Base-by-base conservation (phyloP, 2,888 invertebrate species). In the Caenorhabditis macrosperma region DNA sequence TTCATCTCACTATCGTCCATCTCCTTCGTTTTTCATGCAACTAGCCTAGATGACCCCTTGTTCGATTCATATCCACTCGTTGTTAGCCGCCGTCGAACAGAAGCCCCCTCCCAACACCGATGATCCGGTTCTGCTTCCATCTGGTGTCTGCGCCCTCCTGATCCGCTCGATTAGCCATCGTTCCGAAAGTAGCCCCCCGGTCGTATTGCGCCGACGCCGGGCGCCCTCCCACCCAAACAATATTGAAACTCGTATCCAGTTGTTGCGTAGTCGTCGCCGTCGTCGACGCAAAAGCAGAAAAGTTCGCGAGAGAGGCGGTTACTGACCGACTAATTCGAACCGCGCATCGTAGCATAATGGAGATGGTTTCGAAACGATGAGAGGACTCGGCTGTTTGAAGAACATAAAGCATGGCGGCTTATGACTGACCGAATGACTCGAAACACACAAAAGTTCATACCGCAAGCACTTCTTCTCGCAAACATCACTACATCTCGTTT, bases 181-280 rank as follows among this genome's bases (percentile, higher is more conserved):
- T 48, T 35, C 46, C 48, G 48, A 46, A 63, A 48, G 48, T 24
- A 50, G 68, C 26, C 17, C 35, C 52, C 35, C 35, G 20, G 22
- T 24, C 57, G 38, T 28, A 30, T 41, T 24, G 38, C 38, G 57
- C 38, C 38, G 30, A n/a, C 54, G 57, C 5, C 20, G 35, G 55
- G 55, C 55, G 44, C n/a, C 67, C 67, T 67, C 67, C 55, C 67
- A 67, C 54, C 67, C 68, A 35, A 68, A 68, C 67, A 48, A 68
- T 68, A 68, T 68, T 68, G 68, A 68, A 68, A 68, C 68, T 68
- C 50, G 68, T 68, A 68, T 68, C 68, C 68, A 68, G 68, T 68
- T 68, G 68, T 68, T 59, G 59, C 68, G 68, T 68, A 46, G 68
- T 63, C 48, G 41, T n/a, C 46, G 30, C 22, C 41, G 68, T 63